These are phyloP conservation scores for Acanthornis magna DNA, from an alignment of 2,797 vertebrate species.

Conservation along the genomic window DNA sequence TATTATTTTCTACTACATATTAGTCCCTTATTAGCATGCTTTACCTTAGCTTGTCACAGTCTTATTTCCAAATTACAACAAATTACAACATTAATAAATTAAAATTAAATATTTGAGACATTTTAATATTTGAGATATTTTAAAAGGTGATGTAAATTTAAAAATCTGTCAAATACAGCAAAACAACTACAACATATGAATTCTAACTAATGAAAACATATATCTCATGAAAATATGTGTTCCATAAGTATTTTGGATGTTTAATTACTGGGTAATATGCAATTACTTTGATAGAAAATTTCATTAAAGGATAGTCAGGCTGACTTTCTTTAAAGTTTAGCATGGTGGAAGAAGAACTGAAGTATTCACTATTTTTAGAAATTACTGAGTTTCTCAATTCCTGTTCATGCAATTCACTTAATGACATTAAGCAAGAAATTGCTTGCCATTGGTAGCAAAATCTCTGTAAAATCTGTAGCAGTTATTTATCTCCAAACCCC, in stretches of 20 bases:
- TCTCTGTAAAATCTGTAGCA: neutral
- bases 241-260: neutral
- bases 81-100: neutral
- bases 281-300: neutral
- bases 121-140: neutral
- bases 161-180: neutral
- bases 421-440: neutral
- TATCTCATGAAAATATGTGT: neutral
- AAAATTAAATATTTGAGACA: neutral
- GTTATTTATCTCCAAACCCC: neutral
- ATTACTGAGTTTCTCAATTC: neutral
- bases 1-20: neutral
- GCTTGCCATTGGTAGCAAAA: neutral
- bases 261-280: neutral
- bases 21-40: slow-evolving; percentile 1
- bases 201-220: neutral
- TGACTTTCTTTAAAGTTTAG: neutral
- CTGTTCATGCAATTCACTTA: neutral
- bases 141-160: neutral
- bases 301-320: neutral
- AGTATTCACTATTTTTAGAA: neutral
- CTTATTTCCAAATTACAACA: neutral
- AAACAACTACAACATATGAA: neutral
- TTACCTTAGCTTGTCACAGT: neutral
- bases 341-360: neutral